These are phyloP conservation scores for Catalaphyllia jardinei DNA, from an alignment of 64 coral and sea anemone genomes.

Conservation along the genomic window DNA sequence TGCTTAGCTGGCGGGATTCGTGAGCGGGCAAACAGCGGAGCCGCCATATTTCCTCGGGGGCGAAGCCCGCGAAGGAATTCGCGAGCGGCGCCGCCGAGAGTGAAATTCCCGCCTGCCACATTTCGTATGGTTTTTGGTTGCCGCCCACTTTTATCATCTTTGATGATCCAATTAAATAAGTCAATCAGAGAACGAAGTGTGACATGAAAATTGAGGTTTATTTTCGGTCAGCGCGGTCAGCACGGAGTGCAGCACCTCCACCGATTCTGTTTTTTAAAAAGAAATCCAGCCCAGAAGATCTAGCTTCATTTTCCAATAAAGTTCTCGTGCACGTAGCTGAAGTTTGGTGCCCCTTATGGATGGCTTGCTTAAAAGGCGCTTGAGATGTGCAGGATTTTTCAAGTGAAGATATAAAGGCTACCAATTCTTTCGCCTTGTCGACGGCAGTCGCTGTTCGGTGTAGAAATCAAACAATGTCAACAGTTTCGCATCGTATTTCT, in stretches of 20 bases:
- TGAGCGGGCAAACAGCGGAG: too few species aligned
- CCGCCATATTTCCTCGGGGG: too few species aligned
- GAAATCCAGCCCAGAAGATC: neutral
- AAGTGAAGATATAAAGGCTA: constrained; percentile 23
- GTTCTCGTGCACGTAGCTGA: neutral
- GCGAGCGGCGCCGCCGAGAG: too few species aligned
- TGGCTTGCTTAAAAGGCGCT: constrained; percentile 22
- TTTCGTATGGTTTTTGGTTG: too few species aligned
- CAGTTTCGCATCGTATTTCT: constrained; percentile 35
- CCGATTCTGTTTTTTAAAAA: constrained; percentile 33
- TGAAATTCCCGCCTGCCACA: too few species aligned
- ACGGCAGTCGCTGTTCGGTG: constrained; percentile 14
- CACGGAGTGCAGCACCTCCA: neutral
- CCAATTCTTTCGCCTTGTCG: constrained; percentile 48
- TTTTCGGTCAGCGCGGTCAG: too few species aligned
- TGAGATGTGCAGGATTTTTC: constrained; percentile 26
- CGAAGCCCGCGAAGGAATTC: too few species aligned
- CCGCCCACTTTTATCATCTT: too few species aligned
- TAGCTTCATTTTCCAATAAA: constrained; percentile 22
- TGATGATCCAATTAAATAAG: too few species aligned
- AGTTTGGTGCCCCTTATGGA: neutral
- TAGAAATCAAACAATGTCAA: constrained; percentile 55
- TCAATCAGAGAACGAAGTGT: too few species aligned
- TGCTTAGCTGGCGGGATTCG: too few species aligned
- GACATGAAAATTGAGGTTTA: too few species aligned